Base-by-base conservation (phyloP, 2,113 vertebrate genomes). In the Hyla sarda region DNA sequence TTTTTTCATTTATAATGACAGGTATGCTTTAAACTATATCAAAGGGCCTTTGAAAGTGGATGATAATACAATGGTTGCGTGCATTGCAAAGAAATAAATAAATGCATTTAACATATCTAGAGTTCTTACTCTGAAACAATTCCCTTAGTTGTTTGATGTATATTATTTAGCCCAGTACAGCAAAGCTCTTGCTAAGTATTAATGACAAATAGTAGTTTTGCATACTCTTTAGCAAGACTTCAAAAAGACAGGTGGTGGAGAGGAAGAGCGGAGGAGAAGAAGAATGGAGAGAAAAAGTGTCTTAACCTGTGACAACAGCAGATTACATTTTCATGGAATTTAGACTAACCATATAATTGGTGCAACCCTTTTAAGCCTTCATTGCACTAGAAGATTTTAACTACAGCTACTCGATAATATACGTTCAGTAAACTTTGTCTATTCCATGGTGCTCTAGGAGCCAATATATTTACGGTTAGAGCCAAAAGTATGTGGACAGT, bases 211-310 rank as follows among this genome's bases (percentile, higher is more conserved):
- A 34, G 12, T 4, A 6, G 21, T n/a, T 73, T 73, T 8, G 2
- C n/a, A 45, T 45, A 13, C 21, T 72, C 37, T 73, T 41, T n/a
- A 73, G 9, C 10, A 45, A 73, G 19, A 73, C 71, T 45, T 73
- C 23, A 69, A 73, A 73, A 73, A 45, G 34, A 72, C 69, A 37
- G 69, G 32, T 72, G 69, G 69, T 72, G 21, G 0, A 73, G 45
- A 72, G 21, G 21, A 41, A 2, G 7, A 9, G 71, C 3, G 19
- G 23, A 45, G 9, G 1, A 9, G 34, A 21, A 3, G 34, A 28
- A 56, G 9, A 58, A 12, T 9, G 25, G 28, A 32, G 28, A 32
- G 62, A 67, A 69, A 0, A 69, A 69, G 2, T 69, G 62, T 67
- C 28, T 10, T 21, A 69, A 34, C 65, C 34, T 45, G 71, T 73